A percentile compares a stretch with the other conserved stretches of the same genome.
These are phyloP conservation scores for Typhlichthys eigenmanni DNA, from an alignment of 2,797 vertebrate genomes.

Conservation along the genomic window DNA sequence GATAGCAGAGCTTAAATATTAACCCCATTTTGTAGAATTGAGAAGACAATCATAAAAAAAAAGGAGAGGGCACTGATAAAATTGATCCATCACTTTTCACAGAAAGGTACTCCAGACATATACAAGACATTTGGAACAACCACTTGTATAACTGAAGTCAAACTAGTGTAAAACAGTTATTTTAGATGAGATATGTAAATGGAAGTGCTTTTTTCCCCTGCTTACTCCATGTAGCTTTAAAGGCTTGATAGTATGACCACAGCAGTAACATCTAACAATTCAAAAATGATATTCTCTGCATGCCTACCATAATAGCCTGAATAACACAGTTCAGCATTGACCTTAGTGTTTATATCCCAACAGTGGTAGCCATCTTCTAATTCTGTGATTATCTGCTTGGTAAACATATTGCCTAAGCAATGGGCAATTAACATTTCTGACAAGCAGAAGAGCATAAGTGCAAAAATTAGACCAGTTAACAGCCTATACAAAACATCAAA, in stretches of 20 bases:
- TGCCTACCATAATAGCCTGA: slow-evolving; percentile 46
- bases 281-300: slow-evolving; percentile 28
- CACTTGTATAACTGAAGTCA: too few relatives aligned
- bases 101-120: too few relatives aligned
- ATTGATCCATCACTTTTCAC: slow-evolving; percentile 56
- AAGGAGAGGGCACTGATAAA: slow-evolving; percentile 36
- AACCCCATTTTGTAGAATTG: slow-evolving; percentile 21
- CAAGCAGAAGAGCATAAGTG: slow-evolving; percentile 13
- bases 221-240: slow-evolving; percentile 33
- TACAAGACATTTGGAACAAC: too few relatives aligned
- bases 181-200: neutral
- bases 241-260: slow-evolving; percentile 39
- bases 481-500: slow-evolving; percentile 45
- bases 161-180: neutral
- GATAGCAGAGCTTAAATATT: slow-evolving; percentile 39
- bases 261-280: slow-evolving; percentile 40
- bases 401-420: slow-evolving; percentile 19
- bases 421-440: slow-evolving; percentile 26
- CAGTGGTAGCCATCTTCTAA: slow-evolving; percentile 39
- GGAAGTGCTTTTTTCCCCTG: slow-evolving; percentile 9
- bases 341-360: slow-evolving; percentile 64
- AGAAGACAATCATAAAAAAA: slow-evolving; percentile 45
- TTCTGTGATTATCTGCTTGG: slow-evolving; percentile 20
- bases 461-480: slow-evolving; percentile 35
- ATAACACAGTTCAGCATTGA: slow-evolving; percentile 49